Evolutionary conservation across 2,888 invertebrate genomes (phyloP).

Genomic region (Stenurella melanura): DNA sequence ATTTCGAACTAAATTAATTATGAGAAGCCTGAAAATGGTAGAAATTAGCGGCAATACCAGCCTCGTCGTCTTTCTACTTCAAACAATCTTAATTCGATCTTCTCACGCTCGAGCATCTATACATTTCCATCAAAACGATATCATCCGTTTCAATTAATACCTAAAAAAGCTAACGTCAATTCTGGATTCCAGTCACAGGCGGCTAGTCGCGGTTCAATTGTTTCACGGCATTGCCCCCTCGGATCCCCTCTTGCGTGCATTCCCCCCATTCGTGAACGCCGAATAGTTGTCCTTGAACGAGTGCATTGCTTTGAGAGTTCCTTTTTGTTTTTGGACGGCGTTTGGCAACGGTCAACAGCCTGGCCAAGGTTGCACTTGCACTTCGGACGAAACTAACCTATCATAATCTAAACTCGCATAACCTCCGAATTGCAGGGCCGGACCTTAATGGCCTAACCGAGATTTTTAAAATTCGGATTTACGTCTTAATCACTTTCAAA

Average conservation of each 20-base stretch:
- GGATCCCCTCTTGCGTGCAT: constrained; percentile 58
- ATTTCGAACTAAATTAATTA: background rate
- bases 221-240: constrained; percentile 70
- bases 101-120: constrained; percentile 59
- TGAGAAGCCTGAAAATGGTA: constrained; percentile 30
- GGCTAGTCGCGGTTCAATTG: constrained; percentile 73
- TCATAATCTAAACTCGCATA: constrained; percentile 71
- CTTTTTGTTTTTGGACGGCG: constrained; percentile 73
- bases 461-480: background rate
- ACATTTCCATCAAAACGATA: constrained; percentile 71
- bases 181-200: constrained; percentile 73
- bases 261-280: constrained; percentile 67
- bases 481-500: background rate
- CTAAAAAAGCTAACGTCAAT: constrained; percentile 72
- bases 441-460: constrained; percentile 22
- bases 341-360: constrained; percentile 74
- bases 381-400: constrained; percentile 71
- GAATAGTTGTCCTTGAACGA: constrained; percentile 74
- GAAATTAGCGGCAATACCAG: constrained; percentile 41
- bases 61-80: constrained; percentile 31
- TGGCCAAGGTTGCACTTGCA: constrained; percentile 71
- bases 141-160: constrained; percentile 71
- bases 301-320: constrained; percentile 73
- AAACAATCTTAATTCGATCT: constrained; percentile 59
- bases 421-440: constrained; percentile 63